Conservation (phyloP, 2,888 invertebrate species). For the Mechanitis messenoides region DNA sequence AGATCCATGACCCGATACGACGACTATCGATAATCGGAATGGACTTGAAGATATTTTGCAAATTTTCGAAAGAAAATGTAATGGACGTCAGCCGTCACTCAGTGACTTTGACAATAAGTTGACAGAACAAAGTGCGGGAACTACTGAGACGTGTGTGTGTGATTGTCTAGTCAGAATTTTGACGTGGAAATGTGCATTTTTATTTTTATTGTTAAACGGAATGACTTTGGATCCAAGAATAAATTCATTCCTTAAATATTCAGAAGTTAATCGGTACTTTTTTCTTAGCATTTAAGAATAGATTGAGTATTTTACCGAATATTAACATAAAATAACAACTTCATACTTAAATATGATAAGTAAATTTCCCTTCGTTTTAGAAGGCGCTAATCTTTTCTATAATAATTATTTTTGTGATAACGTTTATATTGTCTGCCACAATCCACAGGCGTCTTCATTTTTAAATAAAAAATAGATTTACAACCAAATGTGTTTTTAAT, state of each 20-base stretch:
- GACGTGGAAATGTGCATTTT: conserved; percentile 27
- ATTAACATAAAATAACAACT: conserved; percentile 10
- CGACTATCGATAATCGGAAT: conserved; percentile 6
- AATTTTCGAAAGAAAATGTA: conserved; percentile 27
- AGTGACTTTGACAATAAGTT: too few relatives aligned
- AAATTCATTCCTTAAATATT: conserved; percentile 10
- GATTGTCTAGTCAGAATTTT: conserved; percentile 64
- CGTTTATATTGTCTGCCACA: conserved; percentile 12
- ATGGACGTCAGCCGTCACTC: conserved; percentile 20
- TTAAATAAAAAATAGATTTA: conserved; percentile 20
- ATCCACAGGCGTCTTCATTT: conserved; percentile 27
- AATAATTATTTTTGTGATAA: conserved; percentile 32
- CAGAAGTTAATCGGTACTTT: conserved; percentile 23
- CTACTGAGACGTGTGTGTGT: conserved; percentile 40
- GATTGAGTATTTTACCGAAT: conserved; percentile 15
- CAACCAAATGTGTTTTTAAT: conserved; percentile 35
- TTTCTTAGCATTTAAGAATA: conserved; percentile 22
- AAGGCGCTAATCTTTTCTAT: conserved; percentile 45
- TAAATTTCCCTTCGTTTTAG: conserved; percentile 60
- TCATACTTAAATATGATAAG: conserved; percentile 21
- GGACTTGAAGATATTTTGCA: conserved; percentile 20
- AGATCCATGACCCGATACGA: conserved; percentile 6
- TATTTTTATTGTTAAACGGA: conserved; percentile 8
- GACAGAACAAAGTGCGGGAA: conserved; percentile 5
- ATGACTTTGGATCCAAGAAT: conserved; percentile 10